Base-by-base conservation (phyloP, 2,113 vertebrate genomes). In the Hemichromis elongatus region DNA sequence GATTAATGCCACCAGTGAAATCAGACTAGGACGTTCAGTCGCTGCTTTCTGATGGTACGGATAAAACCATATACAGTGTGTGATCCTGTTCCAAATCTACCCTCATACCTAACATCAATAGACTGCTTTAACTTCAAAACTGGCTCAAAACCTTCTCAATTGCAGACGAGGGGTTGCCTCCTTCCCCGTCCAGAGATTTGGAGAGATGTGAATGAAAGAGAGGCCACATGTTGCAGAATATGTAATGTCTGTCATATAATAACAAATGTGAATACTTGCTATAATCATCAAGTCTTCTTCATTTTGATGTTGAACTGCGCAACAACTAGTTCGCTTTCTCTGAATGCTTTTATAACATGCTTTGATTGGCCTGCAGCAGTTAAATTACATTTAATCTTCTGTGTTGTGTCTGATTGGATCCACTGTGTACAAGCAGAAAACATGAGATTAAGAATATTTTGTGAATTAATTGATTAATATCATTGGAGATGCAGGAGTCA, bases 401-500 rank as follows among this genome's bases (percentile, higher is more conserved):
- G 68, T 47, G 24, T 28, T 47, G 40, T 19, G 24, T 73, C 19
- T 19, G 68, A 47, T 28, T 47, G 42, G 18, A 73, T 47, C 68
- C 0, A 45, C 63, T 45, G 63, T 10, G 37, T 16, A 37, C 0
- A 42, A 66, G 7, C 0, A 1, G 11, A 24, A 14, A 40, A 68
- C 35, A 45, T 1, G n/a, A 68, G 7, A 42, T 42, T 40, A 37
- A 10, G 37, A 42, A 68, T 70, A 70, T 68, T 68, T 42, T 42
- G n/a, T 42, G 2, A 66, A 66, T 9, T 2, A 10, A 70, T 2
- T 42, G 37, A 45, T 18, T 70, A 37, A 0, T 40, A 0, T 66
- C 2, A 33, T 40, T 21, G 21, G 10, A 66, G 9, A 21, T 35
- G 14, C 24, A 28, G 14, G 56, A 61, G 16, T 68, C 37, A 42